Conservation (phyloP, 1,140 invertebrate species). For the Leptonema lineaticorne region DNA sequence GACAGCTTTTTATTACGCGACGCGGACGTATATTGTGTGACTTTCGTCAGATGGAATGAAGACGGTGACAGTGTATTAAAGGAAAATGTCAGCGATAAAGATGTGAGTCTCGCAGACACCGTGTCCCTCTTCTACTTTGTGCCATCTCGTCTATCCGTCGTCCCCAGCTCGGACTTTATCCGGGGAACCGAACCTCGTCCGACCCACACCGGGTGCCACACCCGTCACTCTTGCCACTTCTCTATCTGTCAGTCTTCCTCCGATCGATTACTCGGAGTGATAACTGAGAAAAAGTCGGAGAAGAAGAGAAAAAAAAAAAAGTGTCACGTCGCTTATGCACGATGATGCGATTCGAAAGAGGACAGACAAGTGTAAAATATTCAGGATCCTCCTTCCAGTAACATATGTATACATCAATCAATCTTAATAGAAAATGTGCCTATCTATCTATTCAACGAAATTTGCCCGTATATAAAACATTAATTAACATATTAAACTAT, state of each 20-base stretch:
- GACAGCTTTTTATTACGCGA: constrained; percentile 40
- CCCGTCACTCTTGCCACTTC: background rate
- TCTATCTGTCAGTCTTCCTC: background rate
- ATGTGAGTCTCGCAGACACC: constrained; percentile 7
- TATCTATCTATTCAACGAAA: too few relatives aligned
- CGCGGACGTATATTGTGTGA: constrained; percentile 41
- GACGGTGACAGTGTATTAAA: constrained; percentile 42
- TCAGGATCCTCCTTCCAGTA: too few relatives aligned
- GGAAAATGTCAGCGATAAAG: constrained; percentile 39
- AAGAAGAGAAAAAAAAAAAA: too few relatives aligned
- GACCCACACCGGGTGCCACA: background rate
- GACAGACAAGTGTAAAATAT: too few relatives aligned
- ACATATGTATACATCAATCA: too few relatives aligned
- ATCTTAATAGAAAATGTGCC: too few relatives aligned
- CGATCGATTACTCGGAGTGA: constrained; percentile 10
- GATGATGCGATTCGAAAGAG: background rate
- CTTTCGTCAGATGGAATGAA: constrained; percentile 41
- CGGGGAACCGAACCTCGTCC: background rate
- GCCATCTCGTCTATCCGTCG: background rate
- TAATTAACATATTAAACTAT: too few relatives aligned
- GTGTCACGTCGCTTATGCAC: background rate
- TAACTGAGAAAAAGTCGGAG: constrained; percentile 8
- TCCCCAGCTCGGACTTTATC: background rate
- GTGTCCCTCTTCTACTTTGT: background rate
- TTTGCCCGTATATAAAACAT: too few relatives aligned